Evolutionary conservation across 2,888 invertebrate genomes (phyloP).

Genomic region (Biston betularia): DNA sequence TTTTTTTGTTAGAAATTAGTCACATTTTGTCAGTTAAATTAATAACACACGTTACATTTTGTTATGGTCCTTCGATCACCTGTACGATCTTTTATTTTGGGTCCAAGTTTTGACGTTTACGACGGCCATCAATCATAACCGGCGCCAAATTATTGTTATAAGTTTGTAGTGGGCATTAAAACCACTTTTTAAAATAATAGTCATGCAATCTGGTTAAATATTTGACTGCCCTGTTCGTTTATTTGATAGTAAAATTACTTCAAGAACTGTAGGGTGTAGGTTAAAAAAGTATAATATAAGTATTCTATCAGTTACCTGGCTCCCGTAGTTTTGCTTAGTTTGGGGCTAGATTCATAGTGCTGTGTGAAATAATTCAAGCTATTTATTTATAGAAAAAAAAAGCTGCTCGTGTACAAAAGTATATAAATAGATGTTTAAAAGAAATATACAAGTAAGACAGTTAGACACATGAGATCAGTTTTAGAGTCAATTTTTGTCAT

Average conservation of each 20-base stretch:
- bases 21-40: slow-evolving; percentile 18
- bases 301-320: neutral
- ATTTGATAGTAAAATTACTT: too few relatives aligned
- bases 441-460: too few relatives aligned
- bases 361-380: too few relatives aligned
- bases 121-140: slow-evolving; percentile 69
- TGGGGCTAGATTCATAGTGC: too few relatives aligned
- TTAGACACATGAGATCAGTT: too few relatives aligned
- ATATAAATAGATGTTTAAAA: too few relatives aligned
- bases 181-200: slow-evolving; percentile 48
- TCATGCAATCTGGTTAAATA: slow-evolving; percentile 25
- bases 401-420: too few relatives aligned
- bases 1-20: neutral
- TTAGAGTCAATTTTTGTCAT: too few relatives aligned
- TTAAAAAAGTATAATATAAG: too few relatives aligned
- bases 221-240: neutral
- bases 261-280: too few relatives aligned
- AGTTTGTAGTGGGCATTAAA: slow-evolving; percentile 56
- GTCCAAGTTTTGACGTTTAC: slow-evolving; percentile 67
- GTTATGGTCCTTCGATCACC: slow-evolving; percentile 60
- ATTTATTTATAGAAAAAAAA: too few relatives aligned
- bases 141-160: slow-evolving; percentile 71
- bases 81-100: slow-evolving; percentile 59
- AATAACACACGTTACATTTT: slow-evolving; percentile 53
- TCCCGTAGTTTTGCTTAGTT: too few relatives aligned